Percentiles rank a stretch among this genome's conserved stretches.
These are phyloP conservation scores for Typhlichthys subterraneus DNA, from an alignment of 2,797 vertebrate species.

Conservation along the genomic window DNA sequence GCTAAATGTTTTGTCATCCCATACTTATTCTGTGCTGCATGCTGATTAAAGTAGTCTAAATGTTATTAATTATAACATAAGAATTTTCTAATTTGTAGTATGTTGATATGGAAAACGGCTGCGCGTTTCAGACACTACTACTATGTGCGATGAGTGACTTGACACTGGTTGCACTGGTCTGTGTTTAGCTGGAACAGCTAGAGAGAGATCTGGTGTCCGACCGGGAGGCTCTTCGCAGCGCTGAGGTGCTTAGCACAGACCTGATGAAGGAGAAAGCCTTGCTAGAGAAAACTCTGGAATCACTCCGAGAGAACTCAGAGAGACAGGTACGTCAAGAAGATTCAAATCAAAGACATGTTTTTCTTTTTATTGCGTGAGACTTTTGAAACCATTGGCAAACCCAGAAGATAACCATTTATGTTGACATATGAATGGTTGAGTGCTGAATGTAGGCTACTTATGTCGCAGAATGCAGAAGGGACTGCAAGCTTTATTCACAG, in stretches of 20 bases:
- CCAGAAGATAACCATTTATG: neutral
- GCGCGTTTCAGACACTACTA: no score
- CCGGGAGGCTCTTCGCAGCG: slow-evolving; percentile 85
- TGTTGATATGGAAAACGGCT: no score
- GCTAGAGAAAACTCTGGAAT: slow-evolving; percentile 93
- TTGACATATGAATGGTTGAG: no score
- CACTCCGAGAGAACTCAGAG: slow-evolving; percentile 90
- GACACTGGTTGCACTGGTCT: neutral
- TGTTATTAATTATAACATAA: neutral
- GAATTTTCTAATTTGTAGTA: no score
- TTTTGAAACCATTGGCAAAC: no score
- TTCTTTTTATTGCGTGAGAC: no score
- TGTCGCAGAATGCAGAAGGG: no score
- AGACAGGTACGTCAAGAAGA: slow-evolving; percentile 82
- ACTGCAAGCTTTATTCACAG: neutral
- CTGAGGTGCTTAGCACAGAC: slow-evolving; percentile 89
- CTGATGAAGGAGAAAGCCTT: slow-evolving; percentile 95
- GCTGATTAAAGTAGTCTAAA: neutral
- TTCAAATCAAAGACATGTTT: no score
- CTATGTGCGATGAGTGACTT: neutral
- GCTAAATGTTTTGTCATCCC: no score
- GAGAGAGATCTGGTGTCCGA: slow-evolving; percentile 84
- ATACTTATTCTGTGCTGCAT: no score
- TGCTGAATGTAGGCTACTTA: neutral
- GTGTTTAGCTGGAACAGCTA: slow-evolving; percentile 85